A percentile compares a stretch with the other conserved stretches of the same genome.
Conservation (phyloP, 1,140 invertebrate genomes). For the Sarcophaga bullata region DNA sequence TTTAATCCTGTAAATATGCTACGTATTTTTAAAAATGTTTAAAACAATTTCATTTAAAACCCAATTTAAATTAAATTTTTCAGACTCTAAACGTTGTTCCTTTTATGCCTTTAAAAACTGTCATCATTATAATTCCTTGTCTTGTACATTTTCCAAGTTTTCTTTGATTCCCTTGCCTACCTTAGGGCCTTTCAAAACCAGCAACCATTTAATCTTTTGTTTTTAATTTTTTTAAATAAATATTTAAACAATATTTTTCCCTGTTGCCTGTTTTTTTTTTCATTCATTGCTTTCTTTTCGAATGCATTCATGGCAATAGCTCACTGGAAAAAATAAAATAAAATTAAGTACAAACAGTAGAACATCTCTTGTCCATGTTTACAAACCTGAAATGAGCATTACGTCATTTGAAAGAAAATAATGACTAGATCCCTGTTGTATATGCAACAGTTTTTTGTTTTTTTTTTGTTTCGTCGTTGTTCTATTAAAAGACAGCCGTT, state of each 20-base stretch:
- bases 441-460: slow-evolving; percentile 34
- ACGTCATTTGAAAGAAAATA: slow-evolving; percentile 33
- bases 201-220: background rate
- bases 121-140: background rate
- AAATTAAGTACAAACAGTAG: background rate
- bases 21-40: too few species aligned
- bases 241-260: slow-evolving; percentile 10
- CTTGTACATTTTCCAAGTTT: background rate
- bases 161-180: background rate
- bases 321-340: background rate
- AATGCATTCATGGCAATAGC: slow-evolving; percentile 17
- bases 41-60: too few species aligned
- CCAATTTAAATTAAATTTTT: too few species aligned
- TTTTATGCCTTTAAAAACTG: too few species aligned
- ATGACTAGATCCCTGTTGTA: slow-evolving; percentile 29
- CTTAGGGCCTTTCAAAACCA: background rate
- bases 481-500: slow-evolving; percentile 3
- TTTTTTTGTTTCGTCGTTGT: background rate
- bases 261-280: background rate
- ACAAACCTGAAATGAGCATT: slow-evolving; percentile 37
- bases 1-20: too few species aligned
- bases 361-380: slow-evolving; percentile 29
- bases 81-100: too few species aligned
- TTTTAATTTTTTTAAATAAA: slow-evolving; percentile 15
- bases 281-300: background rate